Base-by-base conservation (phyloP, 2,113 vertebrate species). In the Sebastes fasciatus region DNA sequence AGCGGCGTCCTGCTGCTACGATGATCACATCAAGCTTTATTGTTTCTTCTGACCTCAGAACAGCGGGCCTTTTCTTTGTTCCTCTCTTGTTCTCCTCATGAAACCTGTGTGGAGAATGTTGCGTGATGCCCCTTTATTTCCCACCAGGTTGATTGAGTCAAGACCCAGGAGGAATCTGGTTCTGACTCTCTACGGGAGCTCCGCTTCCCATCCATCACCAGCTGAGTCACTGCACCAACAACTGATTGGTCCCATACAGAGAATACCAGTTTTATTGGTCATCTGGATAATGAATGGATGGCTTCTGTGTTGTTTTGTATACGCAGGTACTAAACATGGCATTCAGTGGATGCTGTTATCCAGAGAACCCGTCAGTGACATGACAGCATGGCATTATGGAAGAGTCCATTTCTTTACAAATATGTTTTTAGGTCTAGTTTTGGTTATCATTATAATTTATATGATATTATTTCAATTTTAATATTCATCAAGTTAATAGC, bases 121-220 rank as follows among this genome's bases (percentile, higher is more conserved):
- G 79, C 80, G 61, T 91, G 88, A 89, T 77, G 83, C 71, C 48
- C 55, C 60, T 76, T 77, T 49, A 64, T 64, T 66, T 64, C 89
- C 85, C 26, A 58, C 78, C 62, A 78, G 70, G 85, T 88, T 76
- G 74, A 89, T 76, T 83, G 70, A 86, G 80, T 83, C 71, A 71
- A 77, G 23, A 67, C 77, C 60, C 42, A 43, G 46, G 23, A 86
- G 45, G 86, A 87, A 80, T 88, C 82, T 80, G 64, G 66, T 74
- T 17, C 10, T 70, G 62, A 73, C 66, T 61, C 76, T 86, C 55
- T 54, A 66, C 64, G 46, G 74, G 86, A 70, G 52, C 73, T 40
- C 71, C 12, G 45, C 62, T 83, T 79, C 54, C 52, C 51, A 58
- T 40, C 43, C 40, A 49, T 74, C 71, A n/a, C 40, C 8, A 43